A percentile compares a stretch with the other conserved stretches of the same genome.
Evolutionary conservation across 2,113 vertebrate genomes (phyloP).

Genomic region (Scortum barcoo): DNA sequence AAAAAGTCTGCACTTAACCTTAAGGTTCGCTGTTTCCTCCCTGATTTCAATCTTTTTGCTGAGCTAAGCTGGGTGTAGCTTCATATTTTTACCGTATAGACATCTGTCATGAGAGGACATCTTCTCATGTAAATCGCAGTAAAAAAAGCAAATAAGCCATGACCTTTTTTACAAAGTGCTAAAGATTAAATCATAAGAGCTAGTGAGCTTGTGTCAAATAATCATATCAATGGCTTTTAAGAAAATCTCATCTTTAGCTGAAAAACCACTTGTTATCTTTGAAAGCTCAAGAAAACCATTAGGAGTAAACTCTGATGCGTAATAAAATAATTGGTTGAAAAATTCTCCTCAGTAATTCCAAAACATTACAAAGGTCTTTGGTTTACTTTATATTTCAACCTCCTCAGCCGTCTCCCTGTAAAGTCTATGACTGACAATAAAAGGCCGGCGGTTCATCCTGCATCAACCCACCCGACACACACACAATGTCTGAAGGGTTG

Average conservation of each 20-base stretch:
- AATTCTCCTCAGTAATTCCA: background rate
- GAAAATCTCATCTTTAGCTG: background rate
- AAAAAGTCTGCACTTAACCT: background rate
- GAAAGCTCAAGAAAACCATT: background rate
- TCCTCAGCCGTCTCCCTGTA: constrained; percentile 18
- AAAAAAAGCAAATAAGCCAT: background rate
- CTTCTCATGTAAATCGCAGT: background rate
- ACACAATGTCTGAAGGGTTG: background rate
- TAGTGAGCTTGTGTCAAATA: background rate
- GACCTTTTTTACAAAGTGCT: background rate
- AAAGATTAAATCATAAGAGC: background rate
- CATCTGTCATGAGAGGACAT: too few species aligned
- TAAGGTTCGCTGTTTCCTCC: background rate
- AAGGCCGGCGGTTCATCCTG: background rate
- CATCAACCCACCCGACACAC: background rate
- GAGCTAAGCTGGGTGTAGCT: background rate
- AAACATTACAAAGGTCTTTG: background rate
- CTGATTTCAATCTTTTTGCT: background rate
- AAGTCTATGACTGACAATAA: constrained; percentile 4
- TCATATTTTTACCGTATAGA: background rate
- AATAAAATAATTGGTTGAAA: background rate
- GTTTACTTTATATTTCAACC: background rate
- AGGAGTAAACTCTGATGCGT: background rate
- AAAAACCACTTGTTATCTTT: background rate
- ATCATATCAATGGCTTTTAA: background rate